Percentiles rank a stretch among this genome's conserved stretches.
phyloP scores from a whole-genome alignment of 2,797 vertebrate genomes.

The Naso thynnoides region DNA sequence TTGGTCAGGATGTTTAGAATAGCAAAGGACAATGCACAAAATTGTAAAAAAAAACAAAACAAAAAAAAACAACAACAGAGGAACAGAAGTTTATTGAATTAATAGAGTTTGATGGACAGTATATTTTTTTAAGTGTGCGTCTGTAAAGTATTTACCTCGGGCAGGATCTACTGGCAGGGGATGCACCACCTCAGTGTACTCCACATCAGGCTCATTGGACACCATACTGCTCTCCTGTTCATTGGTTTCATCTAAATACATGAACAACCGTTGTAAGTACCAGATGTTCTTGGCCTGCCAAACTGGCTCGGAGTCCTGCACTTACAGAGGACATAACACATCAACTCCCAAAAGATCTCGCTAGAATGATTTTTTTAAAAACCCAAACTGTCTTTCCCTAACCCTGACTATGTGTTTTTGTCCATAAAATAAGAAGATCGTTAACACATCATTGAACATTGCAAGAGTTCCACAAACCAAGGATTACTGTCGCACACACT shows the following conservation, averaged over 20 bases:
- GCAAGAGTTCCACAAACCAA: too few relatives aligned
- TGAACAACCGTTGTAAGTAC: neutral
- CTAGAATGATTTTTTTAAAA: too few relatives aligned
- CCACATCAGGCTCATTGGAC: constrained; percentile 83
- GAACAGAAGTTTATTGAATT: neutral
- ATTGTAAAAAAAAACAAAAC: neutral
- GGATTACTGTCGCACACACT: too few relatives aligned
- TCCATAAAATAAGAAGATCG: too few relatives aligned
- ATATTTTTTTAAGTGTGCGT: neutral
- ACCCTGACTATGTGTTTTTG: too few relatives aligned
- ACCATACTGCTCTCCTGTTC: constrained; percentile 70
- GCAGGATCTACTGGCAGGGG: constrained; percentile 75
- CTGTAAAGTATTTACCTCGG: constrained; percentile 81
- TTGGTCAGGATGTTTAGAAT: neutral
- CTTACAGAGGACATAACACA: too few relatives aligned
- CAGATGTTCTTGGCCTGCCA: too few relatives aligned
- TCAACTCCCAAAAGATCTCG: too few relatives aligned
- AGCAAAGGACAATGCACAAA: neutral
- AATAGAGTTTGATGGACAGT: neutral
- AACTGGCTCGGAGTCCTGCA: too few relatives aligned
- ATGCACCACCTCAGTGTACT: constrained; percentile 94
- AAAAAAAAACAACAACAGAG: neutral
- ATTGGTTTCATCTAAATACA: constrained; percentile 48
- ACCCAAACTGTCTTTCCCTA: too few relatives aligned
- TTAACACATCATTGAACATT: too few relatives aligned